A percentile compares a stretch with the other conserved stretches of the same genome.
Evolutionary conservation across 2,888 invertebrate genomes (phyloP).

Genomic region (Drosophila mulleri): DNA sequence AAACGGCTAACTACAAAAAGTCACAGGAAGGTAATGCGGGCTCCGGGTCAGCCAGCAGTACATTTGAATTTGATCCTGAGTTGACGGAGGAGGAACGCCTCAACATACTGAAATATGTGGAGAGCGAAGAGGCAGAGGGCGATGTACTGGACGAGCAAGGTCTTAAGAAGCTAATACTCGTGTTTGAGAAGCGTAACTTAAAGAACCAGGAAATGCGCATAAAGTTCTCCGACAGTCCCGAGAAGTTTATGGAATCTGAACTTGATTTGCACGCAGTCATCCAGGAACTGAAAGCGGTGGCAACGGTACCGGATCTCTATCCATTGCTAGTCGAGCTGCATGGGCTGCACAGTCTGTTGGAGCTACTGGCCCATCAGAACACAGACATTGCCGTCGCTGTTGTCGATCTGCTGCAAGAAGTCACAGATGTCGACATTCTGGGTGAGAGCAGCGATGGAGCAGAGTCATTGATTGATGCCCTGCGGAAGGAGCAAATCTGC

Average conservation of each 20-base stretch:
- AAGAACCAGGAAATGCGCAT: constrained; percentile 99
- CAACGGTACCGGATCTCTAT: constrained; percentile 98
- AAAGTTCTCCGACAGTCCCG: constrained; percentile 98
- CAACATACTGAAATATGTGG: constrained; percentile 93
- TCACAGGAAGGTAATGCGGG: constrained; percentile 41
- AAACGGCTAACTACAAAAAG: constrained; percentile 85
- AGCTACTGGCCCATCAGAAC: constrained; percentile 97
- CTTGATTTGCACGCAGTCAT: constrained; percentile 95
- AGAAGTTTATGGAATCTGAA: constrained; percentile 99
- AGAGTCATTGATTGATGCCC: constrained; percentile 93
- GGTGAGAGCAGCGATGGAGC: constrained; percentile 96
- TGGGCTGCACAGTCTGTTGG: constrained; percentile 95
- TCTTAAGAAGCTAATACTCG: constrained; percentile 94
- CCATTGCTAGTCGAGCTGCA: constrained; percentile 95
- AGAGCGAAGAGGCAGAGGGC: constrained; percentile 92
- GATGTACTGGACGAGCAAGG: constrained; percentile 94
- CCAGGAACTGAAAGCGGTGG: constrained; percentile 95
- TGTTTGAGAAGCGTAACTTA: constrained; percentile 97
- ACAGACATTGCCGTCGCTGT: constrained; percentile 88
- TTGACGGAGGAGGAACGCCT: constrained; percentile 91
- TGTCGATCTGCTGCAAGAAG: constrained; percentile 90
- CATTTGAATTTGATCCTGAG: constrained; percentile 81
- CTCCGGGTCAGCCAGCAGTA: constrained; percentile 20
- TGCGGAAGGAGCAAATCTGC: constrained; percentile 95
- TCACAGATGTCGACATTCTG: constrained; percentile 98